phyloP scores from a whole-genome alignment of 1,140 invertebrate genomes.

The Hylaeus volcanicus region DNA sequence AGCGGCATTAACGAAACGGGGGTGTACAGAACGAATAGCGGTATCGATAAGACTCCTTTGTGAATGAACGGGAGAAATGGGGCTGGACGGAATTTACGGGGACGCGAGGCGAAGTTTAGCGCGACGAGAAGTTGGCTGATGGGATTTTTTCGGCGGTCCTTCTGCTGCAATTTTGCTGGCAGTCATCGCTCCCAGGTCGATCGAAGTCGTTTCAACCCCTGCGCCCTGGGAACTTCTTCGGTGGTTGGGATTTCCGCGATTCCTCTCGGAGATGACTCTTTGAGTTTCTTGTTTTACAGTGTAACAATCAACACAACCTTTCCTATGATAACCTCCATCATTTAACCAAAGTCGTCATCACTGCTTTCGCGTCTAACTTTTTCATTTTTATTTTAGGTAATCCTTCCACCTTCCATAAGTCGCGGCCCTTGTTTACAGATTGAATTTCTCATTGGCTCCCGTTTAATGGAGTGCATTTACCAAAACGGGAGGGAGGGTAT shows the following conservation, averaged over 20 bases:
- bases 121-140: not conserved
- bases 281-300: too few species aligned
- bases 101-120: not conserved
- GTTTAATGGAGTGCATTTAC: constrained; percentile 27
- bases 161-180: not conserved
- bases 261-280: too few species aligned
- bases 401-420: not conserved
- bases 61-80: constrained; percentile 10
- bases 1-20: constrained; percentile 23
- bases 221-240: too few species aligned
- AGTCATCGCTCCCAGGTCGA: too few species aligned
- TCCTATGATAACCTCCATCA: too few species aligned
- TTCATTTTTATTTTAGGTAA: not conserved
- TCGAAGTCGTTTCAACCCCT: too few species aligned
- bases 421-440: not conserved
- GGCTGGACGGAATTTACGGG: constrained; percentile 23
- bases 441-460: constrained; percentile 34
- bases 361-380: too few species aligned
- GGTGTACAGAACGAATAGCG: constrained; percentile 19
- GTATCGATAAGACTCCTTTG: constrained; percentile 47
- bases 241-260: too few species aligned
- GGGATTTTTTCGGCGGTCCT: constrained; percentile 19
- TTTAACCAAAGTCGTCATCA: too few species aligned
- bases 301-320: too few species aligned
- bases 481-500: too few species aligned